Evolutionary conservation across 2,797 vertebrate species (phyloP).

Genomic region (Enteromius unitaeniatus): DNA sequence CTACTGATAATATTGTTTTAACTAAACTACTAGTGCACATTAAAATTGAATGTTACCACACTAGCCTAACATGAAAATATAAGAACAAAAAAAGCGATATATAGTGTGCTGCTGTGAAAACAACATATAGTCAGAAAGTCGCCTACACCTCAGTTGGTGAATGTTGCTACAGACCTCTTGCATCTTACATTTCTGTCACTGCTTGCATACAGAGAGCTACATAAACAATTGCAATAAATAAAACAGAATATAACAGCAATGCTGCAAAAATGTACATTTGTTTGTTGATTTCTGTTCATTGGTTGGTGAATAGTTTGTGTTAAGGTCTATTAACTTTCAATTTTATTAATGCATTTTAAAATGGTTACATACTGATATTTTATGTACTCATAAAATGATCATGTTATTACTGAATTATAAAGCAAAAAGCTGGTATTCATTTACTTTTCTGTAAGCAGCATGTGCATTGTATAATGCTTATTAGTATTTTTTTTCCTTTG

Average conservation of each 20-base stretch:
- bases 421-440: neutral
- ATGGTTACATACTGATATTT: neutral
- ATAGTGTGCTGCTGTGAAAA: neutral
- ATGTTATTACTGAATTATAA: neutral
- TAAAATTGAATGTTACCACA: neutral
- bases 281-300: neutral
- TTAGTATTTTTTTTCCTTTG: neutral
- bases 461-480: neutral
- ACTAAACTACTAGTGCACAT: neutral
- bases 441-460: neutral
- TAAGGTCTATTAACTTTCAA: neutral
- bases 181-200: neutral
- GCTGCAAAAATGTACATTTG: neutral
- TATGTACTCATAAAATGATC: neutral
- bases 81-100: neutral
- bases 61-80: neutral
- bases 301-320: neutral
- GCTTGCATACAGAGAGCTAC: neutral
- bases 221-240: neutral
- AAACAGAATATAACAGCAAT: neutral
- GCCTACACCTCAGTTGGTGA: neutral
- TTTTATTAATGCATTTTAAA: neutral
- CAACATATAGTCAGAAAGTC: neutral
- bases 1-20: no score
- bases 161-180: neutral